phyloP scores from a whole-genome alignment of 2,888 invertebrate species.

The Lomographa bimaculata region DNA sequence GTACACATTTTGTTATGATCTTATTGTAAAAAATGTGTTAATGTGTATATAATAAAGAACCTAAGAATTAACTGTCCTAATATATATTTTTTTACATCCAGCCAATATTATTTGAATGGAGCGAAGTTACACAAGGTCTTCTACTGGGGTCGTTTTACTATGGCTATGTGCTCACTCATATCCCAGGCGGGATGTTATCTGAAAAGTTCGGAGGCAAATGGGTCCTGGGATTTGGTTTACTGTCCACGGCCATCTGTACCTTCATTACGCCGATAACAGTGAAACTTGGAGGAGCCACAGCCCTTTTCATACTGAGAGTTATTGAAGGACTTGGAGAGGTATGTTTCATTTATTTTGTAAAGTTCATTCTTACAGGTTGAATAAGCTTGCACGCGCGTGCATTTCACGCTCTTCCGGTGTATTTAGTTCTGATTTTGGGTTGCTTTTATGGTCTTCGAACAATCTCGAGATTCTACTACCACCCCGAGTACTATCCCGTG shows the following conservation, averaged over 20 bases:
- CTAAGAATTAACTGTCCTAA: too few species aligned
- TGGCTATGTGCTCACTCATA: constrained; percentile 92
- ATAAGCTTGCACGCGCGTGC: too few species aligned
- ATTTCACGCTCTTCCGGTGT: too few species aligned
- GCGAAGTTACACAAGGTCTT: constrained; percentile 88
- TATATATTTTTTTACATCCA: too few species aligned
- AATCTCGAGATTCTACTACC: too few species aligned
- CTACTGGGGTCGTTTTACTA: constrained; percentile 93
- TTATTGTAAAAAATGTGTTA: too few species aligned
- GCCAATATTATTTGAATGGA: constrained; percentile 85
- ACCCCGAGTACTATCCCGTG: too few species aligned
- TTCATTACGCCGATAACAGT: constrained; percentile 90
- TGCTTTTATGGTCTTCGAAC: too few species aligned
- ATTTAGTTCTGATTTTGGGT: too few species aligned
- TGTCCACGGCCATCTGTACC: constrained; percentile 92
- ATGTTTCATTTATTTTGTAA: constrained; percentile 37
- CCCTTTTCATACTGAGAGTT: constrained; percentile 82
- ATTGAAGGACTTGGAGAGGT: constrained; percentile 87
- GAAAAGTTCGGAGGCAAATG: constrained; percentile 94
- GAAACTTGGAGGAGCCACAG: constrained; percentile 76
- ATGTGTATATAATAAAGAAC: too few species aligned
- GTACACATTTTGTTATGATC: too few species aligned
- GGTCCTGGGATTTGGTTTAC: constrained; percentile 90
- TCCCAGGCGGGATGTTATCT: constrained; percentile 92
- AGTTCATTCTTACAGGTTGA: too few species aligned